phyloP scores from a whole-genome alignment of 2,888 invertebrate species.

The Carpatolechia fugitivella region DNA sequence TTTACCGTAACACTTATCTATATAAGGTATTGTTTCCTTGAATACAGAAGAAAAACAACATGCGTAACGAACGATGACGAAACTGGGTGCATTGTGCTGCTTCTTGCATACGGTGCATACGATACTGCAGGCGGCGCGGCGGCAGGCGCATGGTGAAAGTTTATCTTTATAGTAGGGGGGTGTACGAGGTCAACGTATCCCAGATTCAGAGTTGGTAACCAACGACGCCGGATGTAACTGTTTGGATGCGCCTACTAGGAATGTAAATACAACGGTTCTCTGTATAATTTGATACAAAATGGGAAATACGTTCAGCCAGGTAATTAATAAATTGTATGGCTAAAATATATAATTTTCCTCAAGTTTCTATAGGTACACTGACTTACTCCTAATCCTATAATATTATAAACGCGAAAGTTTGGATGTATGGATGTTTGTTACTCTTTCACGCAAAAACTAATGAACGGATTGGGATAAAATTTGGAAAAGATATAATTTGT shows the following conservation, averaged over 20 bases:
- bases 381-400: too few relatives aligned
- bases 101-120: not conserved
- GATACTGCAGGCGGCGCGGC: not conserved
- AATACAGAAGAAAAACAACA: not conserved
- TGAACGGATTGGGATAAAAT: too few relatives aligned
- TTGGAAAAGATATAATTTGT: too few relatives aligned
- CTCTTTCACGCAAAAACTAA: too few relatives aligned
- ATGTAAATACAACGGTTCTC: not conserved
- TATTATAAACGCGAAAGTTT: too few relatives aligned
- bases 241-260: conserved; percentile 3
- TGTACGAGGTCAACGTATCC: conserved; percentile 8
- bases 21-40: not conserved
- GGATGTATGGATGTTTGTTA: too few relatives aligned
- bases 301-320: too few relatives aligned
- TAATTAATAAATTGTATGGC: too few relatives aligned
- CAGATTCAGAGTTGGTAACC: not conserved
- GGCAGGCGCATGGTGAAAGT: conserved; percentile 2
- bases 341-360: too few relatives aligned
- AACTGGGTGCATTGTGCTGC: not conserved
- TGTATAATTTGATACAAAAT: too few relatives aligned
- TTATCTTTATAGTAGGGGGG: not conserved
- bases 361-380: too few relatives aligned
- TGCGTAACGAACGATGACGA: not conserved
- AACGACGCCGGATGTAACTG: conserved; percentile 11
- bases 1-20: too few relatives aligned